These are phyloP conservation scores for Haplochromis vanheusdeni DNA, from an alignment of 2,113 vertebrate species.

Conservation along the genomic window DNA sequence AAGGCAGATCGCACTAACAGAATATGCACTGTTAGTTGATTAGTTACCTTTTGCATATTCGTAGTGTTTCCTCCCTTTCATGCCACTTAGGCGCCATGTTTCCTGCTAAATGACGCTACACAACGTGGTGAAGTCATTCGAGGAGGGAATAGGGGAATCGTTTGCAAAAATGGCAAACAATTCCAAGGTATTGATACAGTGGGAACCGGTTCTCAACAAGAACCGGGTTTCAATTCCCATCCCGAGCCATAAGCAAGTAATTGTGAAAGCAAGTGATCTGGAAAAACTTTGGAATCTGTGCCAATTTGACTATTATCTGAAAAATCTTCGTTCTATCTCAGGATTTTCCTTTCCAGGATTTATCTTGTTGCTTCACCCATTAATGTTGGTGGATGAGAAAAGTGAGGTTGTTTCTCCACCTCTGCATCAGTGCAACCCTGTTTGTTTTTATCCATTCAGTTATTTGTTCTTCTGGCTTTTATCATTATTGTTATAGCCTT, in stretches of 20 bases:
- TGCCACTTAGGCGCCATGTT: fast-evolving
- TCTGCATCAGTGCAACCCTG: background rate
- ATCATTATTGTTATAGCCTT: background rate
- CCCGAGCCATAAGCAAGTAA: background rate
- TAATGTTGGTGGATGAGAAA: background rate
- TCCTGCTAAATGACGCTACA: background rate
- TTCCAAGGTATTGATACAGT: background rate
- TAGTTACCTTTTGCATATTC: background rate
- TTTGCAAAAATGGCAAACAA: background rate
- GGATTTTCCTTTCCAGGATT: background rate
- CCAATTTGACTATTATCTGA: background rate
- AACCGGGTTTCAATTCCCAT: background rate
- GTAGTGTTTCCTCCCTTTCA: background rate
- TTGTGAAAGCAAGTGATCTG: background rate
- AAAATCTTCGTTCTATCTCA: fast-evolving
- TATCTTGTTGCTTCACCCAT: background rate
- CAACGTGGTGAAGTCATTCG: background rate
- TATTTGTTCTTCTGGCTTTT: background rate
- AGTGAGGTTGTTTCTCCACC: background rate
- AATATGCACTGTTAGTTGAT: background rate
- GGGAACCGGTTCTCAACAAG: background rate
- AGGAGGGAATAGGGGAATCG: background rate
- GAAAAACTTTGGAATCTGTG: background rate
- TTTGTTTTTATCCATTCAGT: background rate
- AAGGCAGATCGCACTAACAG: fast-evolving